Base-by-base conservation (phyloP, 2,113 vertebrate species). In the Platichthys flesus region DNA sequence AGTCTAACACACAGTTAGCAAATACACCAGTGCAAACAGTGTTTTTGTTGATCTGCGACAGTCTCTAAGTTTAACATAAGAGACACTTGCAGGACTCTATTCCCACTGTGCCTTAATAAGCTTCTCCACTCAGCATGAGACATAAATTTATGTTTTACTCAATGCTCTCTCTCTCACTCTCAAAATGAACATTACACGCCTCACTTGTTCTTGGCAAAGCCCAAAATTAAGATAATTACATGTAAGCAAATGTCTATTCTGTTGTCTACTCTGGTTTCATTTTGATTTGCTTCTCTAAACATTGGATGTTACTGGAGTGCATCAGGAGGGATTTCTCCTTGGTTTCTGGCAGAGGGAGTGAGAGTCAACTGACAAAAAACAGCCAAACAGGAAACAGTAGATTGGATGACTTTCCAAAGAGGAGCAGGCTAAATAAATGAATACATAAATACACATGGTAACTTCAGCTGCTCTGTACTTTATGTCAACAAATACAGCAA, bases 11-110 rank as follows among this genome's bases (percentile, higher is more conserved):
- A 23, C 23, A 35, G 58, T 59, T 35, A 74, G 63, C 67, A 81
- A 82, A 80, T 66, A 71, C 55, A 55, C 24, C 5, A 10, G 65
- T 72, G 82, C 67, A 85, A 62, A 71, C 40, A 21, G 42, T 67
- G 45, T 77, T 70, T 61, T 23, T 67, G 35, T 51, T 51, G 49
- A 51, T 47, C 80, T 52, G 55, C 58, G n/a, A 18, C 12, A 59
- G 57, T 67, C 37, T 85, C 67, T 63, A 71, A 66, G 54, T 69
- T 76, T 20, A 64, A 54, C 20, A 47, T 58, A 51, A 75, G 40
- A 37, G 20, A 52, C 51, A 47, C 28, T 21, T 16, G 5, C 23
- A 23, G 1, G 0, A 21, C 20, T 35, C 40, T 23, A 51, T 76
- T 84, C 76, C 52, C 42, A 31, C 1, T 45, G 23, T 37, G 37